Evolutionary conservation across 2,113 vertebrate species (phyloP).

Genomic region (Columbina picui): DNA sequence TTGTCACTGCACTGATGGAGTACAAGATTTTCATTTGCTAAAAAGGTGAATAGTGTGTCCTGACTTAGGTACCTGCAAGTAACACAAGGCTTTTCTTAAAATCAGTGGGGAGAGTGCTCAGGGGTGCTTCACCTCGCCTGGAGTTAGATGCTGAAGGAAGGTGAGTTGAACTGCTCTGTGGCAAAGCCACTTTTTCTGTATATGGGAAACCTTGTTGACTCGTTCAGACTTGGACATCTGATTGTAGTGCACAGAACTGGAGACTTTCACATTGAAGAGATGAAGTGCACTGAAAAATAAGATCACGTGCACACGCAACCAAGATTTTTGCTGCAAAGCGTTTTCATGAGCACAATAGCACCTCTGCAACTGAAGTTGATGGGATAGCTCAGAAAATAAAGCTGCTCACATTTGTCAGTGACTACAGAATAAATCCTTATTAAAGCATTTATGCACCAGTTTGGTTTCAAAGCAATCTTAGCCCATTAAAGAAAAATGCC

Average conservation of each 20-base stretch:
- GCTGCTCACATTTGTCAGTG: neutral
- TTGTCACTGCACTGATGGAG: neutral
- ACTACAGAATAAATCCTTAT: slow-evolving; percentile 1
- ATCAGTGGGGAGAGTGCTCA: neutral
- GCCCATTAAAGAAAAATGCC: slow-evolving; percentile 40
- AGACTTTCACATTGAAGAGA: neutral
- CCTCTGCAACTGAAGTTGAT: slow-evolving; percentile 14
- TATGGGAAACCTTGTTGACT: neutral
- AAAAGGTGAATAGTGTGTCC: neutral
- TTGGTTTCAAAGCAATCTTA: slow-evolving; percentile 26
- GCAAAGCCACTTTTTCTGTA: fast-evolving
- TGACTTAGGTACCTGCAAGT: neutral
- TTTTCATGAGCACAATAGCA: neutral
- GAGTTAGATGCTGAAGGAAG: neutral
- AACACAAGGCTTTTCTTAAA: neutral
- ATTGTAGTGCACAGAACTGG: neutral
- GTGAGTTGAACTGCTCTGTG: neutral
- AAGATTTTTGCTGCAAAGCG: neutral
- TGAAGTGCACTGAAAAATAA: neutral
- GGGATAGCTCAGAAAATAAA: slow-evolving; percentile 23
- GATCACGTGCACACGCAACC: neutral
- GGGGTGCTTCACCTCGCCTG: neutral
- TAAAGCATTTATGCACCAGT: slow-evolving; percentile 25
- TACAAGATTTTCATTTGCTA: neutral
- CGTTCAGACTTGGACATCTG: neutral